Base-by-base conservation (phyloP, 2,797 vertebrate species). In the Malurus splendens region DNA sequence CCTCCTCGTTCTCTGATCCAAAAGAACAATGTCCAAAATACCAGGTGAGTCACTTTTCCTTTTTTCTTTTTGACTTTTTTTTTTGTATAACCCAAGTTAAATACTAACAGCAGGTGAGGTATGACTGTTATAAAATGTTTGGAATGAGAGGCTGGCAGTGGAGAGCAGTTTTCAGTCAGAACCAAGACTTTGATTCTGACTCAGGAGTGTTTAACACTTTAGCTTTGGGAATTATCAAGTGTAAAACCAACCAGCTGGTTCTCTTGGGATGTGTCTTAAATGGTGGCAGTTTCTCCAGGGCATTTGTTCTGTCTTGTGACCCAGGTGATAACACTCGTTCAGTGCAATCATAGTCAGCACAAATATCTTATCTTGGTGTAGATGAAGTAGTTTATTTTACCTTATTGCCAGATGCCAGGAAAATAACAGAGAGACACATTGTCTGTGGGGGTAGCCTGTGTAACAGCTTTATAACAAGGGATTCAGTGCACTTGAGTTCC, bases 1-100 rank as follows among this genome's bases (percentile, higher is more conserved):
- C 96, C 32, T 94, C 95, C 33, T 96, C 88, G 0, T 96, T 97
- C 89, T 97, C 98, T 33, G 98, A 98, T 87, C 82, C 94, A 51
- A 97, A 97, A 94, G 98, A 98, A 32, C 97, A 97, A 65, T 97
- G 97, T 84, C 96, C 93, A 87, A 98, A 97, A 97, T 98, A 96
- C 95, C 98, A 96, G 98, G 98, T 97, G 97, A 91, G 61, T 55
- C 7, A 5, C 27, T n/a, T 45, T 65, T 65, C 36, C 19, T 62
- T 36, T 24, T 13, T 15, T 18, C 44, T 24, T 25, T 22, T 45
- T 44, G 20, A 45, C 23, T n/a, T 28, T 39, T 39, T 48, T 44
- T 54, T 41, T 41, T 27, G 4, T 11, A 8, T 65, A 28, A 50
- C 13, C 6, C 17, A 4, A 65, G 32, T n/a, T 23, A 50, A 30